Percentiles rank a stretch among this genome's conserved stretches.
These are phyloP conservation scores for Caenorhabditis sp. DNA, from an alignment of 2,888 invertebrate species.

Conservation along the genomic window DNA sequence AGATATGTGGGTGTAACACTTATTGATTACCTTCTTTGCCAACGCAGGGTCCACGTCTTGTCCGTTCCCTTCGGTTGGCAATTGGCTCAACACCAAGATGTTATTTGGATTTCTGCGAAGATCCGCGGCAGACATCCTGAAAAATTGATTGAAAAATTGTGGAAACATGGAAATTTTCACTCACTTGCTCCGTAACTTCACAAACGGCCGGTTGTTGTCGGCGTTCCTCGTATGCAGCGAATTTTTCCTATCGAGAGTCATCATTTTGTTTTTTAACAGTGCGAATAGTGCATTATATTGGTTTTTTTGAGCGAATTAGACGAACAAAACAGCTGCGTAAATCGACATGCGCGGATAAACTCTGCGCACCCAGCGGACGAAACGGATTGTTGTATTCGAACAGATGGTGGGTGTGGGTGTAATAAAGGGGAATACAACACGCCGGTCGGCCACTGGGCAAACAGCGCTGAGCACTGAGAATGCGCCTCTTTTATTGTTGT, in stretches of 20 bases:
- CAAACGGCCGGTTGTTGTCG: constrained; percentile 55
- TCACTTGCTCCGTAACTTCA: constrained; percentile 55
- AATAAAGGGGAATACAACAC: constrained; percentile 4
- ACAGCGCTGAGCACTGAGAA: too few species aligned
- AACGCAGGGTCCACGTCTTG: constrained; percentile 44
- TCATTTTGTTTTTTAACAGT: constrained; percentile 25
- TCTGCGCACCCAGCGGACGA: constrained; percentile 25
- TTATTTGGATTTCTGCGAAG: constrained; percentile 50
- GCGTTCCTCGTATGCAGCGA: constrained; percentile 38
- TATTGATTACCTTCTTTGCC: constrained; percentile 45
- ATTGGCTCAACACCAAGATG: too few species aligned
- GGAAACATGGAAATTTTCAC: constrained; percentile 3
- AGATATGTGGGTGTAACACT: constrained; percentile 27
- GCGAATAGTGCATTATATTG: too few species aligned
- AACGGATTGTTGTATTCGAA: constrained; percentile 31
- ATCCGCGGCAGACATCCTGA: constrained; percentile 54
- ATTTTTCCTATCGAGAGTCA: constrained; percentile 42
- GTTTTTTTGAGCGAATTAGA: too few species aligned
- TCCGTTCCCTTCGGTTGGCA: too few species aligned
- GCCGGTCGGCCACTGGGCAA: constrained; percentile 12
- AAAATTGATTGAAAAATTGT: background rate
- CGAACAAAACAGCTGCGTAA: constrained; percentile 2
- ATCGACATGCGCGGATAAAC: constrained; percentile 11
- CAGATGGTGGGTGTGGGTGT: background rate
- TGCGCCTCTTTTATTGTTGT: too few species aligned